These are phyloP conservation scores for Cyanoderma ruficeps DNA, from an alignment of 2,113 vertebrate species.

Conservation along the genomic window DNA sequence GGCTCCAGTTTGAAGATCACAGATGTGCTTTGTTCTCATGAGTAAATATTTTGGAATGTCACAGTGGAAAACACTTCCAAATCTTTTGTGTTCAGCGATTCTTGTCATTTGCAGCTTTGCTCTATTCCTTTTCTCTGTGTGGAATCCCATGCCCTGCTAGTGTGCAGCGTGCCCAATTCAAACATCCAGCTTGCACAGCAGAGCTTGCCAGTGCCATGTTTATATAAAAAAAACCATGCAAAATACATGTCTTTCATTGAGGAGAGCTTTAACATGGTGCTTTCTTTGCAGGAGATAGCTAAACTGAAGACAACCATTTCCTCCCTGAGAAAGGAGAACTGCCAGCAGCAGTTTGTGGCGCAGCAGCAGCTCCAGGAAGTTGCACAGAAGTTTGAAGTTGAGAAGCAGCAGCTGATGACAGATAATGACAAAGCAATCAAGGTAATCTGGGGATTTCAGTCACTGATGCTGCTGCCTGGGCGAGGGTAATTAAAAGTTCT, in stretches of 20 bases:
- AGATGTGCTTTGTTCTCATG: conserved; percentile 72
- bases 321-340: conserved; percentile 79
- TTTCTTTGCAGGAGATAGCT: conserved; percentile 80
- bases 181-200: conserved; percentile 32
- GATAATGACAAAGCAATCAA: conserved; percentile 81
- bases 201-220: conserved; percentile 33
- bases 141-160: conserved; percentile 16
- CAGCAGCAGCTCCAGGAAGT: conserved; percentile 81
- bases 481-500: conserved; percentile 59
- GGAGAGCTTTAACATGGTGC: conserved; percentile 53
- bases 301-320: conserved; percentile 82
- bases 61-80: conserved; percentile 58
- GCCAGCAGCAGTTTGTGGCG: conserved; percentile 75
- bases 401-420: conserved; percentile 80
- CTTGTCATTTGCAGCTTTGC: conserved; percentile 31
- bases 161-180: conserved; percentile 35
- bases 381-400: conserved; percentile 78
- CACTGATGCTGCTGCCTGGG: conserved; percentile 67
- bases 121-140: background rate
- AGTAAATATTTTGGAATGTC: conserved; percentile 73
- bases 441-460: conserved; percentile 76
- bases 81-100: conserved; percentile 46
- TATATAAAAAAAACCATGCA: conserved; percentile 37
- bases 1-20: conserved; percentile 42
- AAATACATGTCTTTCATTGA: conserved; percentile 34